Conservation (phyloP, 2,888 invertebrate genomes). For the Cantharis flavilabris region DNA sequence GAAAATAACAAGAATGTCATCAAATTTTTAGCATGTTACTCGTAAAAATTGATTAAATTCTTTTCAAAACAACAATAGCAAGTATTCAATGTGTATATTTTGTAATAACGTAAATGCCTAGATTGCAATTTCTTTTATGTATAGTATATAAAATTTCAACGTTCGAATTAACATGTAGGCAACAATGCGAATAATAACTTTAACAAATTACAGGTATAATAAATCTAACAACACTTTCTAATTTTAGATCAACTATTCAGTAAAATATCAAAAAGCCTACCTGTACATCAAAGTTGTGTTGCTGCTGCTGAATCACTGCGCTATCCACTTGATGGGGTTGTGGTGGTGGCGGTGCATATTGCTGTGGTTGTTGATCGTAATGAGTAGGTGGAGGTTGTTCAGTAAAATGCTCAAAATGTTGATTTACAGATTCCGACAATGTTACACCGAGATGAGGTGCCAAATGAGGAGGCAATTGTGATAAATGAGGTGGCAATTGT, state of each 20-base stretch:
- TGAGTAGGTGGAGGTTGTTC: conserved; percentile 39
- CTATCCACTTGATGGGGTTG: conserved; percentile 55
- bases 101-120: neutral
- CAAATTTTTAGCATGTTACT: neutral
- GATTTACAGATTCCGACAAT: conserved; percentile 55
- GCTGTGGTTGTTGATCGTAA: conserved; percentile 40
- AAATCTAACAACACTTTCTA: neutral
- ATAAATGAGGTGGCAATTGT: conserved; percentile 56
- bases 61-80: neutral
- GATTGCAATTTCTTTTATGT: neutral
- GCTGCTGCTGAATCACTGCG: conserved; percentile 60
- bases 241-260: neutral
- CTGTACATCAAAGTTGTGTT: conserved; percentile 81
- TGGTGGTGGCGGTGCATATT: conserved; percentile 48
- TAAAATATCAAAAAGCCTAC: conserved; percentile 55
- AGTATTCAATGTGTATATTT: neutral
- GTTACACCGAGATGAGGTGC: conserved; percentile 57
- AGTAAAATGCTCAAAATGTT: conserved; percentile 55
- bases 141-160: neutral
- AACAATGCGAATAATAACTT: neutral
- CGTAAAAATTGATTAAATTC: neutral
- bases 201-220: neutral
- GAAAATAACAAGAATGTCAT: neutral
- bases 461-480: conserved; percentile 56
- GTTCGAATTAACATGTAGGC: neutral